A percentile compares a stretch with the other conserved stretches of the same genome.
phyloP scores from a whole-genome alignment of 2,797 vertebrate species.

The Tinamus major region DNA sequence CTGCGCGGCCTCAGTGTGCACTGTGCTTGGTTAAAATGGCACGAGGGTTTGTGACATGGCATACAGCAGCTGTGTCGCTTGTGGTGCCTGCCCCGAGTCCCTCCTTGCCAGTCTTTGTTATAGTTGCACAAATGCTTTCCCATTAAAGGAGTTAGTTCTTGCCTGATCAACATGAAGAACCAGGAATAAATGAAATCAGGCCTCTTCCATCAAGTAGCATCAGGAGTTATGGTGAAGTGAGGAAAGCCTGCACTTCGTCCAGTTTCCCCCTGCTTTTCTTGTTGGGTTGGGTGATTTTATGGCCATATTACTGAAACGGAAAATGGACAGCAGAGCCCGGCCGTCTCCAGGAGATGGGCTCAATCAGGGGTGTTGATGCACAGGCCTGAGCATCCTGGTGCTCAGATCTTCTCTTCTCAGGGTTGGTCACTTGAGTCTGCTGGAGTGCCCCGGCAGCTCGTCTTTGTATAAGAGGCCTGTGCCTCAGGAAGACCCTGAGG shows the following conservation, averaged over 20 bases:
- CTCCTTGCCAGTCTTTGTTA: conserved; percentile 21
- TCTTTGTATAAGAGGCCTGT: rapidly evolving
- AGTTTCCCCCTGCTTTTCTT: background rate
- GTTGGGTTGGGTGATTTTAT: background rate
- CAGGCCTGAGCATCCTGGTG: background rate
- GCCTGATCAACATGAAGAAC: background rate
- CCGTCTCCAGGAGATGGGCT: background rate
- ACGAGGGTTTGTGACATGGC: background rate
- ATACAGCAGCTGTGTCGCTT: background rate
- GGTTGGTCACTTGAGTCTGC: background rate
- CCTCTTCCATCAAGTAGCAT: background rate
- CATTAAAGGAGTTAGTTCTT: conserved; percentile 37
- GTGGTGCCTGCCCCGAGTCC: background rate
- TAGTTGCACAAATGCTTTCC: background rate
- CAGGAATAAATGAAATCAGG: conserved; percentile 37
- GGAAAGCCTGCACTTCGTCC: background rate
- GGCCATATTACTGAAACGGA: background rate
- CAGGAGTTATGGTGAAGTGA: background rate
- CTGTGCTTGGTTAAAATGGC: background rate
- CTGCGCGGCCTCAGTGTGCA: background rate
- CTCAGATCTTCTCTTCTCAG: rapidly evolving
- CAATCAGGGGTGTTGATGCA: background rate
- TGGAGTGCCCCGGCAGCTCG: background rate
- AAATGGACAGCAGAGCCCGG: background rate
- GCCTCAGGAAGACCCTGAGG: background rate